phyloP scores from a whole-genome alignment of 2,113 vertebrate genomes.

The Charadrius vociferus region DNA sequence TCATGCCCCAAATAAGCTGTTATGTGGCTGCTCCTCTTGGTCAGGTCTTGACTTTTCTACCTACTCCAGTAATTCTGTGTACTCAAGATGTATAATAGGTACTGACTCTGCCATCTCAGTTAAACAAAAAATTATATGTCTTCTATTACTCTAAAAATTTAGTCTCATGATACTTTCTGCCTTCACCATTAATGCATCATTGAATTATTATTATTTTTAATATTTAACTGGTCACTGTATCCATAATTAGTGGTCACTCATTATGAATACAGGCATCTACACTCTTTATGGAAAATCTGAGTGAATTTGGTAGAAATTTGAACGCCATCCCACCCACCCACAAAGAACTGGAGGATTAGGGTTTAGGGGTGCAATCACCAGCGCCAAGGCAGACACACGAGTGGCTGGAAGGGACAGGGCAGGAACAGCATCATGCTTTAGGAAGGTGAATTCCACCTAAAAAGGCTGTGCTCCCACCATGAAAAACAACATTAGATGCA shows the following conservation, averaged over 20 bases:
- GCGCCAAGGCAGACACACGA: fast-evolving
- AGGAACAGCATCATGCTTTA: background rate
- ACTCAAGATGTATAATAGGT: background rate
- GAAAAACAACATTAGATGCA: background rate
- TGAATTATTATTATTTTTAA: background rate
- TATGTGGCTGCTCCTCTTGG: background rate
- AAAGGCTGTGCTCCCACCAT: fast-evolving
- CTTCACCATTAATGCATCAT: background rate
- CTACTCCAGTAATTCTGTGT: background rate
- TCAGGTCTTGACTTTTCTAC: background rate
- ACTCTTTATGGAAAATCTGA: background rate
- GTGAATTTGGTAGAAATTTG: background rate
- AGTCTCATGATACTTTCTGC: background rate
- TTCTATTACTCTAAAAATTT: background rate
- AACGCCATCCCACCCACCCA: background rate
- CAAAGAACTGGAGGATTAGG: background rate
- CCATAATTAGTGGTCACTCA: background rate
- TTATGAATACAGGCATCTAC: background rate
- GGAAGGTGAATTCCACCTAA: background rate
- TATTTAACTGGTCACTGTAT: background rate
- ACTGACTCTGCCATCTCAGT: background rate
- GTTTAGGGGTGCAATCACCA: background rate
- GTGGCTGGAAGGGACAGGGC: background rate
- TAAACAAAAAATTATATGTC: background rate
- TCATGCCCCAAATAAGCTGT: background rate